Conservation (phyloP, 2,888 invertebrate genomes). For the Pogonocherus hispidulus region DNA sequence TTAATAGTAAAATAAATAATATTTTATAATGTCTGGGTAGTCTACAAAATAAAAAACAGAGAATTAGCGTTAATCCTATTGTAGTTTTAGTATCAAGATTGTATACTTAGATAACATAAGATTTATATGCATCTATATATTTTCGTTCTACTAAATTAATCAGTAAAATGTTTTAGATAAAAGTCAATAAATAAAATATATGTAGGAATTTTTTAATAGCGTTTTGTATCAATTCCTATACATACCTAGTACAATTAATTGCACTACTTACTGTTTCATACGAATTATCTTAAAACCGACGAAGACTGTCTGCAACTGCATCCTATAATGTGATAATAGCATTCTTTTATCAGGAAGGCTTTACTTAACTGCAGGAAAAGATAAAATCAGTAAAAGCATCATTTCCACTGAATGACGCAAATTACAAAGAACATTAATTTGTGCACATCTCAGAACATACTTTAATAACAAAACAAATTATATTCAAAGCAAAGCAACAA, state of each 20-base stretch:
- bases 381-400: slow-evolving; percentile 13
- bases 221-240: too few relatives aligned
- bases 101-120: neutral
- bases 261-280: too few relatives aligned
- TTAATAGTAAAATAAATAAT: neutral
- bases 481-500: too few relatives aligned
- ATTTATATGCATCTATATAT: neutral
- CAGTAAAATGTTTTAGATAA: too few relatives aligned
- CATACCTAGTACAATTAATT: too few relatives aligned
- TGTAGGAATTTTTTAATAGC: too few relatives aligned
- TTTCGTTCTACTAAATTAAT: too few relatives aligned
- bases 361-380: slow-evolving; percentile 13
- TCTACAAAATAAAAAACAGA: neutral
- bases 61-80: neutral
- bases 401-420: neutral
- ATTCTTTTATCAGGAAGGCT: slow-evolving; percentile 10
- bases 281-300: too few relatives aligned
- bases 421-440: neutral
- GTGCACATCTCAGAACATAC: neutral
- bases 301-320: neutral
- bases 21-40: neutral
- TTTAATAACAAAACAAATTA: neutral
- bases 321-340: slow-evolving; percentile 12
- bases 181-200: too few relatives aligned
- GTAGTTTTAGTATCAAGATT: neutral